A percentile compares a stretch with the other conserved stretches of the same genome.
These are phyloP conservation scores for Uropsilus gracilis DNA, from an alignment of 2,113 vertebrate species.

Conservation along the genomic window DNA sequence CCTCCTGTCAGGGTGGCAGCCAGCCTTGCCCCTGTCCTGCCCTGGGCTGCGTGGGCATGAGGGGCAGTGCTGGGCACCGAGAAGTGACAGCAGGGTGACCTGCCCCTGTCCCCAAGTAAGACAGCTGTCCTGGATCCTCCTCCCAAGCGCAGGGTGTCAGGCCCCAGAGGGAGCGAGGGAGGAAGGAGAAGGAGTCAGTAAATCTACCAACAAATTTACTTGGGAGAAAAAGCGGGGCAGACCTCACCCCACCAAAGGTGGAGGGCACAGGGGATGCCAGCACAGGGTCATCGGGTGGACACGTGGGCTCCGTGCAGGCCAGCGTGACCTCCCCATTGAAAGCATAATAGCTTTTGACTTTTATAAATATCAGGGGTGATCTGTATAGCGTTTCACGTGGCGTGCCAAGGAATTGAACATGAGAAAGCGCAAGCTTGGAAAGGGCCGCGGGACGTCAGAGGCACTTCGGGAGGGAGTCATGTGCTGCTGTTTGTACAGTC, in stretches of 20 bases:
- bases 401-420: conserved; percentile 80
- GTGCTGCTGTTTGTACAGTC: conserved; percentile 62
- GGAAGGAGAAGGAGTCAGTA: not conserved
- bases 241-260: not conserved
- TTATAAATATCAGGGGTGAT: conserved; percentile 88
- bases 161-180: not conserved
- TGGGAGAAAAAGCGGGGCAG: not conserved
- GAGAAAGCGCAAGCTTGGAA: conserved; percentile 16
- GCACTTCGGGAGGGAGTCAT: not conserved
- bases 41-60: not conserved
- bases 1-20: not conserved
- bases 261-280: not conserved
- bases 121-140: conserved; percentile 72
- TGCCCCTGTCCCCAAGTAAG: not conserved
- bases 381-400: conserved; percentile 74
- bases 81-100: conserved; percentile 56
- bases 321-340: conserved; percentile 12
- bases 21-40: not conserved
- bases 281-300: not conserved
- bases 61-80: not conserved
- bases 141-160: not conserved
- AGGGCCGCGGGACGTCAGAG: conserved; percentile 32
- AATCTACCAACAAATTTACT: not conserved
- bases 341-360: conserved; percentile 65
- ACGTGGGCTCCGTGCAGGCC: not conserved